Conservation (phyloP, 2,797 vertebrate species). For the Gouania willdenowi region DNA sequence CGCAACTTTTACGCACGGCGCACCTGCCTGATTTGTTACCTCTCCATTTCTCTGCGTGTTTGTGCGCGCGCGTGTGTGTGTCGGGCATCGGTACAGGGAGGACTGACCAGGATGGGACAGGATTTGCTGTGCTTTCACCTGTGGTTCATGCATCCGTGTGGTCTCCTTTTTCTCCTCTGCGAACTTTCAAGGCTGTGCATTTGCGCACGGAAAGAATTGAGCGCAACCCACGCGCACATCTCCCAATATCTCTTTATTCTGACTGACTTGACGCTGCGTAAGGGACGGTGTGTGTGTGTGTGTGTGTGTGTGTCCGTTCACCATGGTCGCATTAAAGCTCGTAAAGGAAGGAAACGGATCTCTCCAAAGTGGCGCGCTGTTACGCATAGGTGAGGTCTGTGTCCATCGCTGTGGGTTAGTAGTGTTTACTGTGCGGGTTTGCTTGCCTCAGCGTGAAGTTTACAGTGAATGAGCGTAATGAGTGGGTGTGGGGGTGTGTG, state of each 20-base stretch:
- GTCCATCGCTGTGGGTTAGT: no score
- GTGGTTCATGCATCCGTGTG: conserved; percentile 57
- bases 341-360: no score
- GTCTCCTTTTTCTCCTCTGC: no score
- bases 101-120: conserved; percentile 8
- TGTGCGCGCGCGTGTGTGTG: no score
- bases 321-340: no score
- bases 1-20: conserved; percentile 41
- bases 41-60: background rate
- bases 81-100: background rate
- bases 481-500: conserved; percentile 29
- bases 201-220: conserved; percentile 1
- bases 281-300: background rate
- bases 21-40: background rate
- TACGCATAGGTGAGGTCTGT: no score
- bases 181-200: conserved; percentile 14
- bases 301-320: background rate
- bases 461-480: conserved; percentile 36
- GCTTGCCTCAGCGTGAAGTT: conserved; percentile 15
- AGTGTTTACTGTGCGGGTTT: no score
- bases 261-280: conserved; percentile 1
- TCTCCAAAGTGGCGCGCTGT: no score
- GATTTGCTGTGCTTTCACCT: conserved; percentile 40
- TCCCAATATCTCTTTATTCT: background rate
- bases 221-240: background rate